A percentile compares a stretch with the other conserved stretches of the same genome.
These are phyloP conservation scores for Siniperca undulata DNA, from an alignment of 2,797 vertebrate species.

Conservation along the genomic window DNA sequence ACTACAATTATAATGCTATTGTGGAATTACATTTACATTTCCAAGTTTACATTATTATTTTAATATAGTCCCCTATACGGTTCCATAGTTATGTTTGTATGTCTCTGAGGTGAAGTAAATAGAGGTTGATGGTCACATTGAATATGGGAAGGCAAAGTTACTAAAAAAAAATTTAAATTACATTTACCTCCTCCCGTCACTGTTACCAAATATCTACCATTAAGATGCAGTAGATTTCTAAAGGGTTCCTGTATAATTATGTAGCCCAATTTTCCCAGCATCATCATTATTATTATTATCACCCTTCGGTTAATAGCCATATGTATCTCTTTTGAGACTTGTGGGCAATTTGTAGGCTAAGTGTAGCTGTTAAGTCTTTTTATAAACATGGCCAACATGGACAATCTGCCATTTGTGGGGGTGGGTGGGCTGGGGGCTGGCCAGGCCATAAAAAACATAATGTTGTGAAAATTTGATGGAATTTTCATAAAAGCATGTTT, in stretches of 20 bases:
- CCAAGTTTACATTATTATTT: too few species aligned
- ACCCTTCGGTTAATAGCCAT: slow-evolving; percentile 77
- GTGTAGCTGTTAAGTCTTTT: slow-evolving; percentile 81
- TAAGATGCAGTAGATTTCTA: slow-evolving; percentile 67
- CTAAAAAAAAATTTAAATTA: slow-evolving; percentile 28
- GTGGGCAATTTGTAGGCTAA: slow-evolving; percentile 81
- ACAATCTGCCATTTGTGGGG: slow-evolving; percentile 47
- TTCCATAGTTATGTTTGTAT: background rate
- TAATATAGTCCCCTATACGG: too few species aligned
- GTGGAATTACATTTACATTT: too few species aligned
- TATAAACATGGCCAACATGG: slow-evolving; percentile 72
- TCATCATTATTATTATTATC: slow-evolving; percentile 71
- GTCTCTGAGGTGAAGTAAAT: background rate
- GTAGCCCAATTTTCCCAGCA: slow-evolving; percentile 74
- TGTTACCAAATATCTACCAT: slow-evolving; percentile 59
- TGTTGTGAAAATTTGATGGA: slow-evolving; percentile 68
- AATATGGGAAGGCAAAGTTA: background rate
- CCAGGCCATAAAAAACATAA: slow-evolving; percentile 47
- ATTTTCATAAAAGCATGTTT: slow-evolving; percentile 57
- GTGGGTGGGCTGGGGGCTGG: background rate
- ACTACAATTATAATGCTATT: too few species aligned
- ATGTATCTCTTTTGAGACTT: slow-evolving; percentile 80
- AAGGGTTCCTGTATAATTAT: slow-evolving; percentile 80
- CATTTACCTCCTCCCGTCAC: slow-evolving; percentile 42
- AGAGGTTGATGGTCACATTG: background rate